A percentile compares a stretch with the other conserved stretches of the same genome.
phyloP scores from a whole-genome alignment of 92 coral and sea anemone genomes.

The Parazoanthus atlanticus region DNA sequence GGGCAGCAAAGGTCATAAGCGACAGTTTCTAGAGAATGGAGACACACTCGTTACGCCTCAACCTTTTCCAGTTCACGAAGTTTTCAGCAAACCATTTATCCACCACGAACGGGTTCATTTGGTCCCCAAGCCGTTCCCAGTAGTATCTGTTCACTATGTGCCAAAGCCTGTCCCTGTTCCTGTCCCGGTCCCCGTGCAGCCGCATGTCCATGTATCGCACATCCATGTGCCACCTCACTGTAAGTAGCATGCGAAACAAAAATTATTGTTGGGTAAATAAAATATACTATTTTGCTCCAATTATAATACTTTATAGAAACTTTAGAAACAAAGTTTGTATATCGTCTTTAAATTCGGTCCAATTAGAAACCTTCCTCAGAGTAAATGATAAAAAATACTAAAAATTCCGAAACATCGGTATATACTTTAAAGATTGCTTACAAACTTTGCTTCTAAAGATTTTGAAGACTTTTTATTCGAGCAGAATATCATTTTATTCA shows the following conservation, averaged over 20 bases:
- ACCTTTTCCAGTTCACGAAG: constrained; percentile 61
- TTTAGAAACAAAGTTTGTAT: too few species aligned
- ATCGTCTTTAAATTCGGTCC: too few species aligned
- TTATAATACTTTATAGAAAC: too few species aligned
- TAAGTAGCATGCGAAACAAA: constrained; percentile 54
- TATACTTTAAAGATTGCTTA: too few species aligned
- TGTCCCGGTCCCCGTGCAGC: constrained; percentile 71
- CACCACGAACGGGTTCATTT: constrained; percentile 67
- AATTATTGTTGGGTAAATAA: too few species aligned
- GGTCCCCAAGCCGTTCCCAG: constrained; percentile 94
- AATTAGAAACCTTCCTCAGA: too few species aligned
- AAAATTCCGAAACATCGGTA: too few species aligned
- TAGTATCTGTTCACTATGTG: constrained; percentile 76
- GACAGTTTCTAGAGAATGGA: constrained; percentile 38
- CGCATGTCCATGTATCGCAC: constrained; percentile 79
- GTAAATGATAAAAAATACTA: too few species aligned
- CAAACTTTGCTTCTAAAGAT: too few species aligned
- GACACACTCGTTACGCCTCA: constrained; percentile 25
- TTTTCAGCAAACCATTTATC: constrained; percentile 58
- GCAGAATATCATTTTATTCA: too few species aligned
- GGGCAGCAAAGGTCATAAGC: constrained; percentile 40
- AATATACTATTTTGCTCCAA: too few species aligned
- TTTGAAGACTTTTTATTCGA: too few species aligned
- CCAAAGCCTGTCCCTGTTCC: constrained; percentile 86
- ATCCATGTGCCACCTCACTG: constrained; percentile 76